Base-by-base conservation (phyloP, 2,113 vertebrate genomes). In the Spheniscus mendiculus region DNA sequence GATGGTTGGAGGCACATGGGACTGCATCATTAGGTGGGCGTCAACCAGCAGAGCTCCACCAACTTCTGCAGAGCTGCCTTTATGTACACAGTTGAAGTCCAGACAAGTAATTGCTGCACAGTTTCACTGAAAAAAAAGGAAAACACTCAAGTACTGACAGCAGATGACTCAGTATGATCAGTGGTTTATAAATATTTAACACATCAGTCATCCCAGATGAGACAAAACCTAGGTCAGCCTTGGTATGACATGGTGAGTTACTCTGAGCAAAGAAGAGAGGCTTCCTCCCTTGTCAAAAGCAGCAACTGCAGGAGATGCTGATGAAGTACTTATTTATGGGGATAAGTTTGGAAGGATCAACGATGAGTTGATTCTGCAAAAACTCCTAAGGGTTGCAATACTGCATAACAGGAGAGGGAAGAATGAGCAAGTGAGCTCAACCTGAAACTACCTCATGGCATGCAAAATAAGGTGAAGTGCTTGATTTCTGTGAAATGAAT, bases 161-260 rank as follows among this genome's bases (percentile, higher is more conserved):
- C 36, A 50, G 66, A 83, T 91, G 91, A 86, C 26, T 83, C 93
- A 89, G 11, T 78, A 15, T 67, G 55, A 72, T 58, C 34, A 38
- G 34, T 79, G 22, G 21, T 86, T 89, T 65, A 89, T 95, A 78
- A 93, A 95, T 93, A 86, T 74, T 89, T 91, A 65, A 93, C 38
- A 73, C 26, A 55, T 70, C 50, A 83, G 61, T 56, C 84, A 76
- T 83, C 30, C 40, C 30, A 71, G 42, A 79, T 76, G 50, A 93
- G 47, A 29, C 20, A 93, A 86, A 89, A 52, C 62, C 7, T 66
- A 62, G 56, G 47, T 87, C 81, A 87, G 52, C 27, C 44, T 76
- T 67, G 56, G 66, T 65, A 47, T n/a, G 66, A 65, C 29, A 71
- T 6, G 30, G n/a, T 36, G 45, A 87, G 40, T 79, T 89, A 71